Base-by-base conservation (phyloP, 2,113 vertebrate species). In the Dipodomys spectabilis region DNA sequence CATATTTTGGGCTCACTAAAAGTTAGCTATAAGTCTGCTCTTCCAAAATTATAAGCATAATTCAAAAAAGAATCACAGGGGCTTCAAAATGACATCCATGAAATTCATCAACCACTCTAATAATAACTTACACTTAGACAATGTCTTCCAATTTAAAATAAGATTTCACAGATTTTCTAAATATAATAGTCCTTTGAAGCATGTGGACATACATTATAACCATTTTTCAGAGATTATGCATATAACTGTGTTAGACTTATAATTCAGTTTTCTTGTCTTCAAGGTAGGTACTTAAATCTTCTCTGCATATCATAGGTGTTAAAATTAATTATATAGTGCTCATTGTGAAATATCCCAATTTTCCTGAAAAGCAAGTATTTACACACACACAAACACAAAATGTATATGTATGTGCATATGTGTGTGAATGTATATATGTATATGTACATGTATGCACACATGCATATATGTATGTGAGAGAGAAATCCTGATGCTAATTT, bases 31-130 rank as follows among this genome's bases (percentile, higher is more conserved):
- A 85, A 86, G 57, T 94, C 86, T 85, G 39, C 23, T 88, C 75
- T 75, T 91, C 62, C 77, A 86, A 94, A 97, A 94, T 95, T 86
- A 83, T 28, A 95, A 82, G 19, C 74, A 77, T 92, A 75, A 89
- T 94, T 95, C 25, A 93, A 94, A 93, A 94, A 87, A 83, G 49
- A 49, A 49, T 62, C 73, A 92, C 30, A 88, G 65, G 93, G 49
- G 60, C 77, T 73, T 82, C 65, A 88, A 93, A 96, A 92, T 49
- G 85, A 64, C 57, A 92, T n/a, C 86, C 92, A 80, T 85, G 60
- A 88, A 91, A 94, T 94, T 57, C 22, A n/a, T 91, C 82, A 88
- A 49, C 79, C 9, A 2, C n/a, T 95, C 30, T 95, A 96, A 96
- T 79, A 93, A 15, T 69, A 93, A 73, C 69, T 94, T 92, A 88